Evolutionary conservation across 1,140 invertebrate species (phyloP).

Genomic region (Lepidurus apus): DNA sequence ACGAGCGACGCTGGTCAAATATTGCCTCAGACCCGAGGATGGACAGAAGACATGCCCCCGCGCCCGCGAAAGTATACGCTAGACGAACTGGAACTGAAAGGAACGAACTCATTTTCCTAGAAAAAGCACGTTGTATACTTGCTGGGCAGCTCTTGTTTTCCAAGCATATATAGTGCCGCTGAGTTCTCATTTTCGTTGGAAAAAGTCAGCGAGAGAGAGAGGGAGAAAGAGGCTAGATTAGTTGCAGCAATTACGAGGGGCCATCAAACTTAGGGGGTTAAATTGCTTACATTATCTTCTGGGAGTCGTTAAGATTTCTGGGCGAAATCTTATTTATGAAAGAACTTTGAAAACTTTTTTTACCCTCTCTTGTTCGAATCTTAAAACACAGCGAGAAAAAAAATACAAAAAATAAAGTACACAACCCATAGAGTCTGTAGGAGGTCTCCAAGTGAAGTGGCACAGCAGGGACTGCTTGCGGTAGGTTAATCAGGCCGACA

Average conservation of each 20-base stretch:
- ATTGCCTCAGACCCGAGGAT: conserved; percentile 14
- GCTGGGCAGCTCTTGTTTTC: neutral
- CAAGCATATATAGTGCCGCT: neutral
- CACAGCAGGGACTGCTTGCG: conserved; percentile 16
- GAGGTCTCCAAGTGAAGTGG: conserved; percentile 12
- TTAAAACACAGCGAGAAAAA: too few relatives aligned
- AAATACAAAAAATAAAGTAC: too few relatives aligned
- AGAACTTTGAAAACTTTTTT: too few relatives aligned
- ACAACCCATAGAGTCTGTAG: neutral
- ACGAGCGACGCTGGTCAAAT: conserved; percentile 15
- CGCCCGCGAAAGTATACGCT: neutral
- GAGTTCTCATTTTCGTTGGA: neutral
- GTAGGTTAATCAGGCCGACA: conserved; percentile 21
- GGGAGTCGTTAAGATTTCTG: neutral
- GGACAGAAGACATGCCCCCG: conserved; percentile 20
- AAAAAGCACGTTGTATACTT: conserved; percentile 8
- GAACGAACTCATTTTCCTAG: neutral
- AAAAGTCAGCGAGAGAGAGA: neutral
- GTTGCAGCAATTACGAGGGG: neutral
- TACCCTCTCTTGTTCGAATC: too few relatives aligned
- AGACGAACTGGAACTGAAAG: neutral
- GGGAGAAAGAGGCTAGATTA: neutral
- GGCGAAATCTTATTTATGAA: too few relatives aligned
- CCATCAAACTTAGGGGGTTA: neutral
- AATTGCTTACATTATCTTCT: conserved; percentile 8